These are phyloP conservation scores for Oryzias celebensis DNA, from an alignment of 2,113 vertebrate genomes.

Conservation along the genomic window DNA sequence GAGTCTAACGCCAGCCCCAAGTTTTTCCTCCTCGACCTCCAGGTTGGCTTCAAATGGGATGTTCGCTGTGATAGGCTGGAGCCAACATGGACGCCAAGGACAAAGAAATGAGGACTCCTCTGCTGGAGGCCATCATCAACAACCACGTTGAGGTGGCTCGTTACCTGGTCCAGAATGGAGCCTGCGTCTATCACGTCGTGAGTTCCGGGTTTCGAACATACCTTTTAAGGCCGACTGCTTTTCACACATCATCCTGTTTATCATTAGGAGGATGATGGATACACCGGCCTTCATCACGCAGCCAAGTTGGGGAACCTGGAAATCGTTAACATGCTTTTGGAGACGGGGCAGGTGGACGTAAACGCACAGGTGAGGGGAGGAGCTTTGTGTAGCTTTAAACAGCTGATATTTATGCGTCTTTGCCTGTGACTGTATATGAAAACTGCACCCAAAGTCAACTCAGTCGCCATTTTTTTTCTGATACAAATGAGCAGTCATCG, in stretches of 20 bases:
- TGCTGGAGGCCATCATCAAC: slow-evolving; percentile 87
- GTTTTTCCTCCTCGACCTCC: too few relatives aligned
- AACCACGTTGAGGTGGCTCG: slow-evolving; percentile 84
- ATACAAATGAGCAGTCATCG: too few relatives aligned
- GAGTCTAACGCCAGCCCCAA: neutral
- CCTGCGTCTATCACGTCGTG: slow-evolving; percentile 85
- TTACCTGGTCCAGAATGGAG: slow-evolving; percentile 85
- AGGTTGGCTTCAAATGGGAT: too few relatives aligned
- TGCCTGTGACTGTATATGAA: too few relatives aligned
- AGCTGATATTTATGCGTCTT: too few relatives aligned
- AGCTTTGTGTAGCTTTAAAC: neutral
- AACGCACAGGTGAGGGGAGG: slow-evolving; percentile 84
- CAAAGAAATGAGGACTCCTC: slow-evolving; percentile 84
- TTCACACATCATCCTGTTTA: neutral
- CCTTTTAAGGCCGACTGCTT: too few relatives aligned
- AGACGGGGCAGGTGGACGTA: slow-evolving; percentile 89
- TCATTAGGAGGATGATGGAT: slow-evolving; percentile 86
- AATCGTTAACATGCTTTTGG: slow-evolving; percentile 84
- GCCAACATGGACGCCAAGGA: slow-evolving; percentile 87
- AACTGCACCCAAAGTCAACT: too few relatives aligned
- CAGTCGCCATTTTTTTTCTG: too few relatives aligned
- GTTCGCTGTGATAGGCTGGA: slow-evolving; percentile 78
- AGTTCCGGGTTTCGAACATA: slow-evolving; percentile 6
- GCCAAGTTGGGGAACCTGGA: slow-evolving; percentile 88
- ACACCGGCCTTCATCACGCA: slow-evolving; percentile 90